These are phyloP conservation scores for human (Homo sapiens) DNA, from an alignment of 2,113 vertebrate genomes.

Conservation along the genomic window DNA sequence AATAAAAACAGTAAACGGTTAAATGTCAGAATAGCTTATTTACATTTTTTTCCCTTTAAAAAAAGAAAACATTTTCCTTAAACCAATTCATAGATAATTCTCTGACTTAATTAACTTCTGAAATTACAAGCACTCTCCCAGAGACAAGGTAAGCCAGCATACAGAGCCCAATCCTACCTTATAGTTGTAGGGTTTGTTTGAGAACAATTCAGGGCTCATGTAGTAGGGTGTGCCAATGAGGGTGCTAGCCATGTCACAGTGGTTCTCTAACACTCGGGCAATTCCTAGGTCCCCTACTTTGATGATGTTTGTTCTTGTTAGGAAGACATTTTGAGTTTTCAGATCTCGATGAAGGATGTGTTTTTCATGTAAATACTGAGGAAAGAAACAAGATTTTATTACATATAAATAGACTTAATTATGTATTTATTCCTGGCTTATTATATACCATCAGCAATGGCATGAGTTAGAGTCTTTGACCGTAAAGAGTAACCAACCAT, in stretches of 20 bases:
- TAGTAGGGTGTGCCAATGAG: slow-evolving; percentile 98
- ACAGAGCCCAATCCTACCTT: slow-evolving; percentile 87
- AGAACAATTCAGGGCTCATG: slow-evolving; percentile 98
- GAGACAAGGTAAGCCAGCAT: background rate
- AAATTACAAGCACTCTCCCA: background rate
- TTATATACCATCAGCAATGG: background rate
- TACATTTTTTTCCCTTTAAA: background rate
- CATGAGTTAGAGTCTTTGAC: background rate
- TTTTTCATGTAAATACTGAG: slow-evolving; percentile 96
- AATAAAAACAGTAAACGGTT: slow-evolving; percentile 32
- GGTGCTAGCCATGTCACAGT: slow-evolving; percentile 97
- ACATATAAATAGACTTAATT: background rate
- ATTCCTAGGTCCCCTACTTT: slow-evolving; percentile 99
- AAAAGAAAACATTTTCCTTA: slow-evolving; percentile 24
- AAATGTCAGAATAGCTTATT: slow-evolving; percentile 6
- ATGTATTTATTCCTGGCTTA: background rate
- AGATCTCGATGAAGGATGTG: slow-evolving; percentile 97
- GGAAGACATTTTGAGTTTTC: slow-evolving; percentile 98
- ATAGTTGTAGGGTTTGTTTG: slow-evolving; percentile 97
- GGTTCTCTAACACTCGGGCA: slow-evolving; percentile 94
- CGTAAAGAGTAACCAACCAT: too few relatives aligned
- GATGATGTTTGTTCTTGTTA: slow-evolving; percentile 96
- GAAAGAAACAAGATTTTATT: slow-evolving; percentile 53
- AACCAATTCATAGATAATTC: background rate
- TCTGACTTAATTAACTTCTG: background rate